A percentile compares a stretch with the other conserved stretches of the same genome.
Conservation (phyloP, 2,888 invertebrate species). For the Euphydryas editha region DNA sequence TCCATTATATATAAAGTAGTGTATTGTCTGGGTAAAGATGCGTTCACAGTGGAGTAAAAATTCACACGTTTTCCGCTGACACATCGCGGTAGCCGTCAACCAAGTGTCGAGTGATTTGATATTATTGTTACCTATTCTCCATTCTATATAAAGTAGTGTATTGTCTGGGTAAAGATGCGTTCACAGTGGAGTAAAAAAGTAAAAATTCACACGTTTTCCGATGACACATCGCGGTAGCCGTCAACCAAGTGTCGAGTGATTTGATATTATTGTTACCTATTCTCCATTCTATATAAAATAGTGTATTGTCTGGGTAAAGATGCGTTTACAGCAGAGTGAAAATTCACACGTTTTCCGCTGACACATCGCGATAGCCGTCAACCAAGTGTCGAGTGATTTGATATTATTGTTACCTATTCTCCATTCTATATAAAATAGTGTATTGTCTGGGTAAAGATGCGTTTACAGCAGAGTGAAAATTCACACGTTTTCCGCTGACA, state of each 20-base stretch:
- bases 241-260: slow-evolving; percentile 89
- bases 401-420: no score
- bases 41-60: no score
- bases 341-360: slow-evolving; percentile 99
- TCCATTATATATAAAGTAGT: no score
- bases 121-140: no score
- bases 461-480: no score
- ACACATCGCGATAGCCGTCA: slow-evolving; percentile 96
- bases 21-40: not conserved
- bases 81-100: slow-evolving; percentile 95
- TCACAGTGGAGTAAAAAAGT: no score
- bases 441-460: not conserved
- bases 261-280: no score
- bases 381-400: slow-evolving; percentile 87
- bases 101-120: slow-evolving; percentile 86
- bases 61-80: slow-evolving; percentile 98
- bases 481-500: slow-evolving; percentile 99
- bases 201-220: slow-evolving; percentile 99
- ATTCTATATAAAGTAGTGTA: no score
- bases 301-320: not conserved
- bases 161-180: not conserved
- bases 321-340: no score
- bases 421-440: no score
- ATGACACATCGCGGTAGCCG: slow-evolving; percentile 97
- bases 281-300: no score